These are phyloP conservation scores for Lutraria lutraria DNA, from an alignment of 2,888 invertebrate species.

Conservation along the genomic window DNA sequence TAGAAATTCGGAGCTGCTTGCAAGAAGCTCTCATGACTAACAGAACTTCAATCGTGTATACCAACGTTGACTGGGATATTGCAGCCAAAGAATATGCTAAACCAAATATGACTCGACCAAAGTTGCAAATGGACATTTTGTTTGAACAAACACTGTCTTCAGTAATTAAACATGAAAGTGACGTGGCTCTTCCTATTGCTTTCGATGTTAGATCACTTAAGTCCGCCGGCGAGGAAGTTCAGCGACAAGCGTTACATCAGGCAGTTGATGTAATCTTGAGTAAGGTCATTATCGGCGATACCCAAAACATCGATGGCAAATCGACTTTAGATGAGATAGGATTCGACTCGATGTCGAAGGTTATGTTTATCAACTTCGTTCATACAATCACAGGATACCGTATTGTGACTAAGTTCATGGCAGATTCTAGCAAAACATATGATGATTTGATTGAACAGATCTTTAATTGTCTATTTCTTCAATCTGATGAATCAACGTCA, in stretches of 20 bases:
- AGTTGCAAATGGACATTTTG: conserved; percentile 29
- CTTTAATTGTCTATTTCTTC: not conserved
- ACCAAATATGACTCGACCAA: not conserved
- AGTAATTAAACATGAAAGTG: not conserved
- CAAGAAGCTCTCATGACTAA: conserved; percentile 67
- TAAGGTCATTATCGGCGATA: not conserved
- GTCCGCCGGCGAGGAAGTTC: not conserved
- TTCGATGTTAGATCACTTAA: not conserved
- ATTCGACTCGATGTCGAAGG: conserved; percentile 13
- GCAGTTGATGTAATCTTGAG: not conserved
- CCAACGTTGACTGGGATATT: conserved; percentile 68
- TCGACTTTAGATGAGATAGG: not conserved
- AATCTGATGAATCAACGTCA: not conserved
- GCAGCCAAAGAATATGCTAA: conserved; percentile 43
- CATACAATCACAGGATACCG: conserved; percentile 1
- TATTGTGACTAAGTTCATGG: not conserved
- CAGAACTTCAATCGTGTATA: conserved; percentile 53
- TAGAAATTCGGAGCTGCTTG: conserved; percentile 61
- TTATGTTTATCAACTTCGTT: not conserved
- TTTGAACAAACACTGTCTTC: not conserved
- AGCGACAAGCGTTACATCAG: not conserved
- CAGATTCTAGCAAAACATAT: not conserved
- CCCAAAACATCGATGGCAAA: not conserved
- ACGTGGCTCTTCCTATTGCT: too few species aligned
- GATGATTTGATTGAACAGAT: not conserved